Evolutionary conservation across 2,797 vertebrate genomes (phyloP).

Genomic region (Thamnophis elegans): DNA sequence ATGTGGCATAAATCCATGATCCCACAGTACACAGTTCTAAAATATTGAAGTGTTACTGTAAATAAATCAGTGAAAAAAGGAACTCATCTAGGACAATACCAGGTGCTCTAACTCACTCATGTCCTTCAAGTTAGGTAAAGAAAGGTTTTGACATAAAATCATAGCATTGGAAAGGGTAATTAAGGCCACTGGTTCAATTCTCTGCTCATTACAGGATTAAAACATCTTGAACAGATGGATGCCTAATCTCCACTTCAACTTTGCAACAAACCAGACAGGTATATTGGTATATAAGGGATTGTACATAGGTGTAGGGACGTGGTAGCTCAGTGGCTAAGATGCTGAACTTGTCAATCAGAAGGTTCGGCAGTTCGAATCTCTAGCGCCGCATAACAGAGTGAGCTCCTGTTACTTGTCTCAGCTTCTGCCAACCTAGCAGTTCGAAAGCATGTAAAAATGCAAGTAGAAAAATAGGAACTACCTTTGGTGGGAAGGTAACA

Average conservation of each 20-base stretch:
- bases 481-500: too few species aligned
- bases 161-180: neutral
- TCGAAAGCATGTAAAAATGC: too few species aligned
- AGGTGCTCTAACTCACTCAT: neutral
- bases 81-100: neutral
- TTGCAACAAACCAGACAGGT: neutral
- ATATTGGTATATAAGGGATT: neutral
- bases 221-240: neutral
- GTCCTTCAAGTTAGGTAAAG: neutral
- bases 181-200: neutral
- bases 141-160: neutral
- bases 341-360: too few species aligned
- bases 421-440: too few species aligned
- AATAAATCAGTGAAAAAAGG: neutral
- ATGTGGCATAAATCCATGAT: neutral
- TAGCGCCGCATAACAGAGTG: too few species aligned
- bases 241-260: neutral
- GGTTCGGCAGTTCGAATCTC: too few species aligned
- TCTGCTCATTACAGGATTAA: neutral
- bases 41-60: neutral
- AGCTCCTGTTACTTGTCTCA: too few species aligned
- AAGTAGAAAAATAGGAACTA: too few species aligned
- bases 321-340: too few species aligned
- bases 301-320: neutral
- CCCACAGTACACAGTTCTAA: neutral